These are phyloP conservation scores for Oriolus oriolus DNA, from an alignment of 2,113 vertebrate genomes.

Conservation along the genomic window DNA sequence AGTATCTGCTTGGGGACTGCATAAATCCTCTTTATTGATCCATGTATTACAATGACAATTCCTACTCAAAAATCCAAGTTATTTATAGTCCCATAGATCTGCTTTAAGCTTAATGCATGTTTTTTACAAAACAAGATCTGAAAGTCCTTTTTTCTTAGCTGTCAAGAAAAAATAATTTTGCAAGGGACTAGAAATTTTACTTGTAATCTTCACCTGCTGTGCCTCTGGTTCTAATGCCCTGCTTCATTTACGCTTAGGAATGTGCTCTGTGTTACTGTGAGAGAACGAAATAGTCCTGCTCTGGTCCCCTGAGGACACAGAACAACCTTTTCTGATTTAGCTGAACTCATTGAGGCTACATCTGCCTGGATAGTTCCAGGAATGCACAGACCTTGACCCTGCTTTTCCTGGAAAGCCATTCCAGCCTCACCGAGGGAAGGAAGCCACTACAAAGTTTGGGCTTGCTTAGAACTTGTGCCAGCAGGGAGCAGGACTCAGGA, in stretches of 20 bases:
- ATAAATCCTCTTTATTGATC: slow-evolving; percentile 45
- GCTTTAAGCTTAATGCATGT: background rate
- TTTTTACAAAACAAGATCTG: background rate
- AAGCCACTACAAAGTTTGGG: background rate
- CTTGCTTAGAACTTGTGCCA: background rate
- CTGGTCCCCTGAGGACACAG: background rate
- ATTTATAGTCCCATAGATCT: background rate
- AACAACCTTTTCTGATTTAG: background rate
- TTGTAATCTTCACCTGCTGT: background rate
- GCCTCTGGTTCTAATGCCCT: background rate
- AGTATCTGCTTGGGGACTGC: slow-evolving; percentile 14
- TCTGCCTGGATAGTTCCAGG: background rate
- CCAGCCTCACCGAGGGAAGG: background rate
- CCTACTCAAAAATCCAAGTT: slow-evolving; percentile 11
- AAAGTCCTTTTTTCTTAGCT: background rate
- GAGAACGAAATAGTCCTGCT: background rate
- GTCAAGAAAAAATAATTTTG: background rate
- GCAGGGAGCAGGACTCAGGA: background rate
- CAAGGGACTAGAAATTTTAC: background rate
- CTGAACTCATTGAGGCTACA: background rate
- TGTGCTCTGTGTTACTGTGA: background rate
- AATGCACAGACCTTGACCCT: background rate
- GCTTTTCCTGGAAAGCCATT: background rate
- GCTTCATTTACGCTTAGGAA: background rate
- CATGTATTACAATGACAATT: slow-evolving; percentile 18